Base-by-base conservation (phyloP, 2,888 invertebrate species). In the Scaeva pyrastri region DNA sequence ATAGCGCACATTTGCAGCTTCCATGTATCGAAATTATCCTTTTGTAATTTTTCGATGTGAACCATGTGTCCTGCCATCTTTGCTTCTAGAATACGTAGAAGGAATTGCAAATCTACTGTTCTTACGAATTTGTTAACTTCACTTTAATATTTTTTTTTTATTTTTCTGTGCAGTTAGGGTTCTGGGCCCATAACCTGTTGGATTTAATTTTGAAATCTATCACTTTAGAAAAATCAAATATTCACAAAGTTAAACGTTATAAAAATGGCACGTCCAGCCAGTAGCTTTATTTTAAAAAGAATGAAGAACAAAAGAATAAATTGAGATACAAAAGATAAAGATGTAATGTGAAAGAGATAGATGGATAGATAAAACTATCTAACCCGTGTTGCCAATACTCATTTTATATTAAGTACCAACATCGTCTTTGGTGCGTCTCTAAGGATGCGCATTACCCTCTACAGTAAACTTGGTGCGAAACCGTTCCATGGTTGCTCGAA, bases 21-120 rank as follows among this genome's bases (percentile, higher is more conserved):
- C 39, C 62, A 74, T n/a, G 62, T 48, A n/a, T 45, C 73, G 50
- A 21, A 74, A 48, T 62, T 62, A 8, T 74, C 73, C 50, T 73
- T 84, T 75, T 70, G 73, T 39, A 88, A 66, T 75, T 87, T 84
- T 41, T 87, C 85, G 19, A 82, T 85, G 23, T 31, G 48, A 31
- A 50, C 31, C 23, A 19, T 31, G 19, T 48, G 21, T 11, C 36
- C 43, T 6, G 66, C 14, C 36, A 66, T 45, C 1, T 14, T 45
- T 3, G 7, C 23, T 23, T 45, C 39, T 39, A 39, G 39, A 39
- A 39, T 11, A 39, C 11, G 11, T 11, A 11, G 10, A 8, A 8
- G 39, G 2, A 12, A 7, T 23, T 23, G 6, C 21, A 7, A 43
- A 19, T 50, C 10, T 50, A 41, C 5, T 58, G 8, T 36, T 11